Base-by-base conservation (phyloP, 1,140 invertebrate species). In the Cepaea nemoralis region DNA sequence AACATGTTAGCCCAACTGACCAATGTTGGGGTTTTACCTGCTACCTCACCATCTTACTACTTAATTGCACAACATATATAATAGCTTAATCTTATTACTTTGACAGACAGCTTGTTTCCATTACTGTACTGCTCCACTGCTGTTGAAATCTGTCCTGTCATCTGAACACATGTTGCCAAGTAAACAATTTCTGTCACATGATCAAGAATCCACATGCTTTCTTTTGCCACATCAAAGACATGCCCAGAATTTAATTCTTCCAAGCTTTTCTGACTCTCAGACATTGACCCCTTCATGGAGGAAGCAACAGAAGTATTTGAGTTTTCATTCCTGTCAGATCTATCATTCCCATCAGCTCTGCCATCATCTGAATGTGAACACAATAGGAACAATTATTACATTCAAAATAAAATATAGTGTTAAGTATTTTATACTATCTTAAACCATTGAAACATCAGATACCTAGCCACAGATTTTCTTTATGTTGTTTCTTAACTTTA, bases 161-260 rank as follows among this genome's bases (percentile, higher is more conserved):
- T 86, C 77, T 90, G 85, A 24, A 90, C 84, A 77, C 89, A 86
- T 35, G 89, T 90, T 10, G 86, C 88, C 59, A 90, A 81, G 82
- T 90, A 87, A 3, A 89, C 88, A 39, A 90, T 85, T 77, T 91
- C 89, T 27, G 87, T 84, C 69, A 90, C 88, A 81, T 91, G 88
- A 76, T 91, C 89, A 59, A 90, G 83, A 0, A 87, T 90, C 90
- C 89, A 91, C 0, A 88, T 90, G 22, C 80, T 82, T 22, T 83
- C 82, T 73, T 81, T 80, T 22, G 86, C 84, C 0, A 76, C 27
- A 33, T 73, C 42, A 70, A 69, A 69, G 19, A 77, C n/a, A 55
- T 63, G 45, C 27, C 71, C 67, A 48, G 71, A 69, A 35, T 27
- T 55, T 55, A 74, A 67, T 12, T 74, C 42, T 2, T 22, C 19